Conservation (phyloP, 2,797 vertebrate genomes). For the Tympanoctomys barrerae region DNA sequence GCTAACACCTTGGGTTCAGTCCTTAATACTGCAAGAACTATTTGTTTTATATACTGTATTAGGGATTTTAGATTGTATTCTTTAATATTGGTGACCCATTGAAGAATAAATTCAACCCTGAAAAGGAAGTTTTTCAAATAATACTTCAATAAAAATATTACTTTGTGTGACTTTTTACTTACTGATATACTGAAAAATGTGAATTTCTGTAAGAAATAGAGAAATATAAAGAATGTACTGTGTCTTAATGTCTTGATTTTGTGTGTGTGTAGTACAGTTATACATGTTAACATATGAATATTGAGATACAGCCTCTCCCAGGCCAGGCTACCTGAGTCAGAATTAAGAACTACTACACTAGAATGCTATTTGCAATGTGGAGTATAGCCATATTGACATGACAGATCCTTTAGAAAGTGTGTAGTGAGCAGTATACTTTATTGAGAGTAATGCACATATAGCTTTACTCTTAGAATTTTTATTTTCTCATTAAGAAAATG, state of each 20-base stretch:
- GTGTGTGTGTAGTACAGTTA: not conserved
- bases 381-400: not conserved
- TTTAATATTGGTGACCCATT: not conserved
- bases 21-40: not conserved
- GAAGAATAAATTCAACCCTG: not conserved
- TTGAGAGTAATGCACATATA: not conserved
- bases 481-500: not conserved
- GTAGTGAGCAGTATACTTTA: not conserved
- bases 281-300: not conserved
- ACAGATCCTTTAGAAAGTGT: not conserved
- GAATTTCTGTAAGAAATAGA: constrained; percentile 18
- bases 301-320: not conserved
- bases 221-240: not conserved
- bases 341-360: constrained; percentile 9
- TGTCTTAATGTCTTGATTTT: not conserved
- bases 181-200: not conserved
- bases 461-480: not conserved
- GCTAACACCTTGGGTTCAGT: not conserved
- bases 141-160: not conserved
- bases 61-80: not conserved
- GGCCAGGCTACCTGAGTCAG: not conserved
- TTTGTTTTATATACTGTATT: not conserved
- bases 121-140: not conserved
- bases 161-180: constrained; percentile 1
- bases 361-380: not conserved